phyloP scores from a whole-genome alignment of 2,888 invertebrate genomes.

The Augochlorella aurata region DNA sequence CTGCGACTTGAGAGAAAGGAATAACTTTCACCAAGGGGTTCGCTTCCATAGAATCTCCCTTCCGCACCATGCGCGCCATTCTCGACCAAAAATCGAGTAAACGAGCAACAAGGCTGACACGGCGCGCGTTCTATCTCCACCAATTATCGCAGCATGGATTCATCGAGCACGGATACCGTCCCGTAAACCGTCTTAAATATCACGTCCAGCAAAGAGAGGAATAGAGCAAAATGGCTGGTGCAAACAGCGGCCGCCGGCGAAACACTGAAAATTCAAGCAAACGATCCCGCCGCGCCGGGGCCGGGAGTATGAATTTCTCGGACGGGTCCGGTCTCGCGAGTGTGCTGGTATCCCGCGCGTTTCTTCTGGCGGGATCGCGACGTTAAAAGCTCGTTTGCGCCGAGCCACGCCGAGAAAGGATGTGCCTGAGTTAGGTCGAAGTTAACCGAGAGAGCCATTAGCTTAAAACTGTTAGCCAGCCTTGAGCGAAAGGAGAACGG shows the following conservation, averaged over 20 bases:
- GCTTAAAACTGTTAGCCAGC: constrained; percentile 70
- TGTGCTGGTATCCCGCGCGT: constrained; percentile 28
- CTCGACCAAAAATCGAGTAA: neutral
- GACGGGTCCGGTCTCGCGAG: neutral
- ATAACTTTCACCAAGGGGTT: neutral
- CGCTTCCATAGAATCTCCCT: neutral
- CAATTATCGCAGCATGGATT: constrained; percentile 13
- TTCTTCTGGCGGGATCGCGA: constrained; percentile 41
- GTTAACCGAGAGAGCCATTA: constrained; percentile 71
- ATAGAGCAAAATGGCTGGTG: neutral
- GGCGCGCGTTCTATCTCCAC: constrained; percentile 7
- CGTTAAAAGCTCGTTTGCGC: constrained; percentile 73
- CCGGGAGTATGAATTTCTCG: constrained; percentile 43
- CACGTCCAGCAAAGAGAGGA: neutral
- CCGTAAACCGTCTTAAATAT: neutral
- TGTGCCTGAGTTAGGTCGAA: constrained; percentile 59
- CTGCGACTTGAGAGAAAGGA: no score
- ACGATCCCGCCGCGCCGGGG: constrained; percentile 3
- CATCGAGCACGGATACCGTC: neutral
- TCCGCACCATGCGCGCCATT: neutral
- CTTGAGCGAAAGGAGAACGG: constrained; percentile 43
- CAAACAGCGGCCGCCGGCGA: neutral
- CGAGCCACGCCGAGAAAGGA: constrained; percentile 56
- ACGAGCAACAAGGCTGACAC: neutral
- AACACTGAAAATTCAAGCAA: constrained; percentile 31